Evolutionary conservation across 2,113 vertebrate genomes (phyloP), one percentile per base, ranked within the genome.

Genomic region (Aramus guarauna): DNA sequence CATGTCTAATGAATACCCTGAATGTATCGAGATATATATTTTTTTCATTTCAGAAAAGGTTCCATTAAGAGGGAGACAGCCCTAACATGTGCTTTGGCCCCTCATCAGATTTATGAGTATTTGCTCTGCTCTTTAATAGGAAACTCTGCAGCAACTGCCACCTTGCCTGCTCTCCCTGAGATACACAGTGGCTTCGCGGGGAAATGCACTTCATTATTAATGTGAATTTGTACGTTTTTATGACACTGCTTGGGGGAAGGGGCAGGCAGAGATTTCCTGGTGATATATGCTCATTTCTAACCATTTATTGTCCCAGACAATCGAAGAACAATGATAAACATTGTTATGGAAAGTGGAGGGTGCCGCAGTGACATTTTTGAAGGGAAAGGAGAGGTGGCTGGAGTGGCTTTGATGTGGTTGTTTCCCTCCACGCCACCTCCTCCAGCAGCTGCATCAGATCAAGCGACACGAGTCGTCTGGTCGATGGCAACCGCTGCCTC

Each of bases 181-280:
- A 97, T 93, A 91, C 93, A 94, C 92, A 97, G 91, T 96, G 66
- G 96, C 96, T 97, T 95, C 93, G 96, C 62, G 32, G 96, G 93
- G 96, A 96, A 97, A 96, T 94, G 94, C 94, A 92, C 96, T 97
- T 97, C 92, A 96, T 97, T 96, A 97, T 97, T 97, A 96, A 95
- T 96, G 92, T 97, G 96, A 97, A 97, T 95, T 95, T 96, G 95
- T 95, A 92, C 91, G 55, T 96, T 96, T 95, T 96, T 95, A 96
- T 97, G 95, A 97, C 95, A 97, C 81, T 95, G 82, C 95, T 95
- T 97, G 94, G 85, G 94, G 95, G 94, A 97, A 96, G 94, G 93
- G 95, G 92, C 95, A 96, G 93, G 68, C 95, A 95, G 91, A 94
- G 96, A 92, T 96, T 95, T 96, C 95, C 88, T 82, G 76, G 94